Evolutionary conservation across 2,113 vertebrate species (phyloP).

Genomic region (Bufo gargarizans): DNA sequence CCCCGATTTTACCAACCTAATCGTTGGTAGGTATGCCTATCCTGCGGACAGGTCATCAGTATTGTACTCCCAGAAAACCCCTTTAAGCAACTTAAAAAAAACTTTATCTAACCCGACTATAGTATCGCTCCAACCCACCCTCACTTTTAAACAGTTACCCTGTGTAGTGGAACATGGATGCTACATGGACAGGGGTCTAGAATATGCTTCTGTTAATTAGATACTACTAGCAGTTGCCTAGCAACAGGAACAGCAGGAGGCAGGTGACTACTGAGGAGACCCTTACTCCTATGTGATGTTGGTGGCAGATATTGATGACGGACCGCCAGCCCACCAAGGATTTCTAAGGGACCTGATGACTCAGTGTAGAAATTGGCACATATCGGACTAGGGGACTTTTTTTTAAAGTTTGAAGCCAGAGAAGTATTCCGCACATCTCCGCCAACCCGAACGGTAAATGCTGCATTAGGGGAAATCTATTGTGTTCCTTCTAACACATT

Average conservation of each 20-base stretch:
- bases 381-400: background rate
- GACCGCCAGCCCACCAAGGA: background rate
- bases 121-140: no score
- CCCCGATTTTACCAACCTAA: no score
- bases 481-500: background rate
- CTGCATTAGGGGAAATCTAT: slow-evolving; percentile 5
- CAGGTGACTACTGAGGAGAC: background rate
- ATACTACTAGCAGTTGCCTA: background rate
- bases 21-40: no score
- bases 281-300: background rate
- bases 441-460: background rate
- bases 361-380: no score
- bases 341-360: no score
- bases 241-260: background rate
- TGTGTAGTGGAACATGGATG: no score
- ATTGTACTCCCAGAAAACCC: no score
- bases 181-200: no score
- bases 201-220: background rate
- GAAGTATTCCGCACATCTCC: background rate
- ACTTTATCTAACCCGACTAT: no score
- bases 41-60: no score
- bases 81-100: no score
- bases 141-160: no score
- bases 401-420: background rate
- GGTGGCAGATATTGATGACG: background rate